Base-by-base conservation (phyloP, 2,888 invertebrate species). In the Archips crataeganus region DNA sequence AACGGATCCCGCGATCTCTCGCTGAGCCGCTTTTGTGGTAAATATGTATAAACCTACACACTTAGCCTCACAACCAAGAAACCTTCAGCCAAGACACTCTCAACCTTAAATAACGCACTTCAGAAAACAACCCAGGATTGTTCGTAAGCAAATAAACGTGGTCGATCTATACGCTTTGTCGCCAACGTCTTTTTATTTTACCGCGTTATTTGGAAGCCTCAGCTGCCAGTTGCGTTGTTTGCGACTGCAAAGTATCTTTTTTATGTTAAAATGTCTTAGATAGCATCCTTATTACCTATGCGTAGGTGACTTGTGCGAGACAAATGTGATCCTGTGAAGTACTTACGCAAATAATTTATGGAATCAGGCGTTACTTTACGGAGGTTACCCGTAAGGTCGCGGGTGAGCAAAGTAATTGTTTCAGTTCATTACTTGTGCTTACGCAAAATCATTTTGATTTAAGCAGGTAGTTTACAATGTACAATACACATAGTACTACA, bases 11-110 rank as follows among this genome's bases (percentile, higher is more conserved):
- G 89, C 88, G 93, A 93, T 93, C 91, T 93, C 89, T 87, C 90
- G 88, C 87, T 90, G 92, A 94, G 94, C 94, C 93, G 94, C 91
- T 94, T 94, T 93, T 92, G 93, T 92, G 94, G 94, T 93, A 94
- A 94, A 94, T 94, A 94, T 94, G 94, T 94, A 93, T 93, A 93
- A 90, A 91, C 87, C 87, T 84, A 85, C 88, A 79, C 87, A 84
- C 78, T 80, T 86, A 82, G 72, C 69, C 77, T 75, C 84, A 78
- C 84, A 68, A 64, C 65, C 75, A 69, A 34, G 39, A 78, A 79
- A 70, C 59, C 39, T n/a, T 47, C 36, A 72, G 75, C 65, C 75
- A 61, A 49, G 70, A 82, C 51, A 88, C 79, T 82, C 76, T 79
- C 76, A 73, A 77, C 85, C 82, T 79, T 91, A 86, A 54, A 10